Evolutionary conservation across 2,113 vertebrate species (phyloP), one percentile per base, ranked within the genome.

Genomic region (Petrocephalus microphthalmus): DNA sequence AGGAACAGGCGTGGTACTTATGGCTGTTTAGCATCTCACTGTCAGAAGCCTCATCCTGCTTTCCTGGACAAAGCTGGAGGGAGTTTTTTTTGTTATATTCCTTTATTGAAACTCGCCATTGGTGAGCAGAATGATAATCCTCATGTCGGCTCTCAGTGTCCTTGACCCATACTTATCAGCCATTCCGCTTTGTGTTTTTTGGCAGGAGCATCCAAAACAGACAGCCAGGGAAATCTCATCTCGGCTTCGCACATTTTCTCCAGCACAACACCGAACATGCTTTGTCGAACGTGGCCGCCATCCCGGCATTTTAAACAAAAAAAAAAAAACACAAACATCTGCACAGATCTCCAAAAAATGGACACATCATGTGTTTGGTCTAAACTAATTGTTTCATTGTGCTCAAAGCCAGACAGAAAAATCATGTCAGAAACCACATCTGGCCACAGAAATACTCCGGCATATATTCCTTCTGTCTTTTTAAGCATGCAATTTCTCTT

Each of bases 11-110:
- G 3, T n/a, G 81, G 47, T 87, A 89, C 89, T 83, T 78, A 5
- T n/a, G 90, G 91, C 56, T 91, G 86, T n/a, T 78, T 84, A 29
- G 90, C 81, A 49, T 89, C 89, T 3, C 2, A 89, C 91, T 15
- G 86, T 84, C 60, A 91, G 90, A 52, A 91, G 45, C 20, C 71
- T 88, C 2, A 90, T 88, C 25, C 88, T 74, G 17, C 91, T 89
- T 81, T 83, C 89, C 60, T 22, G 85, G 52, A 85, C 89, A 22
- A n/a, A 67, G 60, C 11, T n/a, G 29, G 90, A 42, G 15, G 89
- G 37, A 17, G 71, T 3, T n/a, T 52, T 17, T 54, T 54, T 13
- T 88, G 54, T 86, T 45, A 33, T 90, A 89, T 81, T 89, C 22
- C 57, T 90, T 15, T 74, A 74, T 54, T 89, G 88, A 22, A 90